Percentiles rank a stretch among this genome's conserved stretches.
These are phyloP conservation scores for Nycticryphes semicollaris DNA, from an alignment of 2,113 vertebrate genomes.

Conservation along the genomic window DNA sequence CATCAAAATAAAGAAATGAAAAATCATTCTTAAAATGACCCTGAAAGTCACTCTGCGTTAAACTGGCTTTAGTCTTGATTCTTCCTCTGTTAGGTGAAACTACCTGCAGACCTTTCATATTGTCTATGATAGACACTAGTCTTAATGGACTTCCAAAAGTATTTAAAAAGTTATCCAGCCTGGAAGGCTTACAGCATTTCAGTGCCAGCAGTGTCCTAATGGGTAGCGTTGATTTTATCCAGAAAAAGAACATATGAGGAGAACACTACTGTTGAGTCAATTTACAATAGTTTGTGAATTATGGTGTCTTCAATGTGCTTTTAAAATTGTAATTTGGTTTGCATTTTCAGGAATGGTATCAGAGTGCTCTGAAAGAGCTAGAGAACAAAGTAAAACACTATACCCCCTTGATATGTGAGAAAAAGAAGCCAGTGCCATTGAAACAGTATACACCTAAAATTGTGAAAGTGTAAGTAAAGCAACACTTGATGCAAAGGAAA, in stretches of 20 bases:
- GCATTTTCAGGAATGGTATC: constrained; percentile 77
- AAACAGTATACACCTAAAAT: constrained; percentile 91
- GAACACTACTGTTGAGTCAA: neutral
- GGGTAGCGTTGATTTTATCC: neutral
- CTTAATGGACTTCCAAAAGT: neutral
- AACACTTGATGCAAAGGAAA: neutral
- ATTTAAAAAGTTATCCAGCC: neutral
- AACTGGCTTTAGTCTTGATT: neutral
- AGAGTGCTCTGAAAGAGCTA: constrained; percentile 73
- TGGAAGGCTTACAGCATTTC: neutral
- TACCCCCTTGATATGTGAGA: constrained; percentile 82
- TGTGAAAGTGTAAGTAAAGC: constrained; percentile 89
- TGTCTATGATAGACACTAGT: neutral
- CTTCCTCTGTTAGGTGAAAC: neutral
- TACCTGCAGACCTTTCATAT: neutral
- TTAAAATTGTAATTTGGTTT: neutral
- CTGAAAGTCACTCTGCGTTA: neutral
- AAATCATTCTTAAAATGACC: neutral
- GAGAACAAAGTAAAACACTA: constrained; percentile 43
- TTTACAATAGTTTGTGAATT: neutral
- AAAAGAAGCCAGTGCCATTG: constrained; percentile 88
- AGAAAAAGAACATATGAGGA: neutral
- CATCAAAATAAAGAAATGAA: neutral
- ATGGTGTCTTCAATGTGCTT: neutral
- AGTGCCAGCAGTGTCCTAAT: neutral